Evolutionary conservation across 2,113 vertebrate species (phyloP).

Genomic region (Glareola pratincola): DNA sequence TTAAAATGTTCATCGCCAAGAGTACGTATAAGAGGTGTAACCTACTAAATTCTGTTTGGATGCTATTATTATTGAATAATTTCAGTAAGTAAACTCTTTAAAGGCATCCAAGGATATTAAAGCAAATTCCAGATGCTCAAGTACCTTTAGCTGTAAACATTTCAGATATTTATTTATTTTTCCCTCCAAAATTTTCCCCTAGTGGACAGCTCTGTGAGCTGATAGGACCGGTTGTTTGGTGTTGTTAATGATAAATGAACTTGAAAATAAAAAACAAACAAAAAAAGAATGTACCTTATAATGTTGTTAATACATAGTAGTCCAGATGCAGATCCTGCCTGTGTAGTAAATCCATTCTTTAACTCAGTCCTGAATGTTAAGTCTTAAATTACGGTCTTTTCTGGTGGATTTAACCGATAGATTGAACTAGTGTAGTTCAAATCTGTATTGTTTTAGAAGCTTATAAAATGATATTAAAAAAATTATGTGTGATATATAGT

Average conservation of each 20-base stretch:
- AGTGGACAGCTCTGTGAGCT: neutral
- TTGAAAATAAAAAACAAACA: neutral
- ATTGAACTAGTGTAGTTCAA: neutral
- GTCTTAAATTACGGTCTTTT: neutral
- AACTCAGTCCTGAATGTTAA: neutral
- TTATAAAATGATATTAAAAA: neutral
- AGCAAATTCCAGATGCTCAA: neutral
- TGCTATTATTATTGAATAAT: neutral
- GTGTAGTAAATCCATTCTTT: neutral
- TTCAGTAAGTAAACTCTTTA: neutral
- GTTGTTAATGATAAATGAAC: neutral
- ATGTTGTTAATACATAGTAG: neutral
- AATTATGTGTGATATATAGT: neutral
- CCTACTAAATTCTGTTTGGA: neutral
- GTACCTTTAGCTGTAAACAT: neutral
- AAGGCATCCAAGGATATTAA: neutral
- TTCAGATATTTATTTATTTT: neutral
- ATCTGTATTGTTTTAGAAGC: neutral
- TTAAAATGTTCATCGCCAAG: neutral
- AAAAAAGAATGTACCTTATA: fast-evolving
- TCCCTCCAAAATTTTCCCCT: fast-evolving
- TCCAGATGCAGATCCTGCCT: neutral
- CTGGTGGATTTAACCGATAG: neutral
- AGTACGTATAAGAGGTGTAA: neutral
- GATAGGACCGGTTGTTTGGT: neutral